A percentile compares a stretch with the other conserved stretches of the same genome.
Evolutionary conservation across 35 echinoderm and acorn worm genomes (phyloP).

Genomic region (Apostichopus californicus): DNA sequence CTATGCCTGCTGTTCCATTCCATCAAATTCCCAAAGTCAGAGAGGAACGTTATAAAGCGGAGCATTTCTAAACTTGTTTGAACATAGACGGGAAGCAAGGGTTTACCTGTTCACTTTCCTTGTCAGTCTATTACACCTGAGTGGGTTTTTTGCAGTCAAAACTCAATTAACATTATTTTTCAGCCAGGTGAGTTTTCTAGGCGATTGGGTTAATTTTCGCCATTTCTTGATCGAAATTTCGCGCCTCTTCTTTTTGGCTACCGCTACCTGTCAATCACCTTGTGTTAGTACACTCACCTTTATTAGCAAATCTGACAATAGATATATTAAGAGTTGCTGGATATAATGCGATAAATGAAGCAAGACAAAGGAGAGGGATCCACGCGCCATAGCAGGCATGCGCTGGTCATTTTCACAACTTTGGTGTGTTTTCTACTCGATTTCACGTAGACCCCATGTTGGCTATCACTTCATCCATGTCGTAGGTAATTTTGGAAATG

Average conservation of each 20-base stretch:
- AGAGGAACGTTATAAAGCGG: conserved; percentile 16
- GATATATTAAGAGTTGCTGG: neutral
- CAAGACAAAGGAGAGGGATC: conserved; percentile 39
- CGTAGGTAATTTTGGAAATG: conserved; percentile 7
- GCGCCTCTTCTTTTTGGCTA: conserved; percentile 57
- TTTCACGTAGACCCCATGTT: neutral
- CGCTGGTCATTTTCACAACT: conserved; percentile 42
- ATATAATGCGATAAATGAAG: conserved; percentile 40
- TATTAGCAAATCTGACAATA: conserved; percentile 13
- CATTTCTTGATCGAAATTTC: conserved; percentile 67
- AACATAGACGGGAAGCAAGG: conserved; percentile 32
- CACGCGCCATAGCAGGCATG: conserved; percentile 5
- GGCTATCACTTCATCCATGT: neutral
- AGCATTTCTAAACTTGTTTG: conserved; percentile 45
- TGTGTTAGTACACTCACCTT: conserved; percentile 54
- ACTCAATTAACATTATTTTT: conserved; percentile 65
- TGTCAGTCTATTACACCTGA: conserved; percentile 52
- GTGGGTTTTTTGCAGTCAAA: conserved; percentile 47
- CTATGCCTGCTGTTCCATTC: neutral
- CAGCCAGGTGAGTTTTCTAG: conserved; percentile 55
- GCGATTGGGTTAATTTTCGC: conserved; percentile 53
- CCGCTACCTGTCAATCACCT: conserved; percentile 53
- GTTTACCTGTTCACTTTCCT: conserved; percentile 49
- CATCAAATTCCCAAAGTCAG: conserved; percentile 30
- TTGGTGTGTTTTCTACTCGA: conserved; percentile 6